Evolutionary conservation across 2,888 invertebrate species (phyloP).

Genomic region (Graphium colonna): DNA sequence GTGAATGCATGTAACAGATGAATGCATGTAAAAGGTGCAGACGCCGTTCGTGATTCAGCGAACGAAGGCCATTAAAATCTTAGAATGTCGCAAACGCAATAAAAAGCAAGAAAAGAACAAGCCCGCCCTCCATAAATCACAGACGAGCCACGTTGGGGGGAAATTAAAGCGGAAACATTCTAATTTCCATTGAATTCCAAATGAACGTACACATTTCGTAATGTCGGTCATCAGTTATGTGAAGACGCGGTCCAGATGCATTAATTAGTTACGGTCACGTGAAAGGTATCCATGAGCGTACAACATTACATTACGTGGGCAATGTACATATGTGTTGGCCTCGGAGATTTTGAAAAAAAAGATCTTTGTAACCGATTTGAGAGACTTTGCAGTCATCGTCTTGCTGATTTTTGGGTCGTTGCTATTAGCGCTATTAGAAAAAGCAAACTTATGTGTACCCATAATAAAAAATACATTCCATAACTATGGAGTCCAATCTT

Average conservation of each 20-base stretch:
- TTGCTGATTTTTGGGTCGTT: no score
- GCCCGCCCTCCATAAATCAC: background rate
- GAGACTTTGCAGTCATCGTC: no score
- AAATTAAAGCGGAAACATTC: background rate
- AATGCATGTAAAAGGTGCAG: background rate
- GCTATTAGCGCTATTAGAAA: no score
- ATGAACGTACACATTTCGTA: slow-evolving; percentile 4
- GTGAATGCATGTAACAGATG: no score
- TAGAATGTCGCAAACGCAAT: background rate
- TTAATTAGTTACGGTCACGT: slow-evolving; percentile 3
- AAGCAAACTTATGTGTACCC: no score
- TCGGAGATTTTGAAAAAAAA: no score
- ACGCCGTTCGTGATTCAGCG: background rate
- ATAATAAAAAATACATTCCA: no score
- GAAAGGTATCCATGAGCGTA: background rate
- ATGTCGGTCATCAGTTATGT: slow-evolving; percentile 8
- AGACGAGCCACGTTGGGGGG: background rate
- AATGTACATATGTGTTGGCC: background rate
- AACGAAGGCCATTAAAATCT: background rate
- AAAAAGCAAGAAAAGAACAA: background rate
- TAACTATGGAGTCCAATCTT: no score
- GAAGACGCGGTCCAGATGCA: slow-evolving; percentile 4
- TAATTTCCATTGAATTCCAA: background rate
- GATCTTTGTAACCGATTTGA: no score
- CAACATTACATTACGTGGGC: background rate